A percentile compares a stretch with the other conserved stretches of the same genome.
Evolutionary conservation across 2,888 invertebrate species (phyloP).

Genomic region (Seira sanloemensis): DNA sequence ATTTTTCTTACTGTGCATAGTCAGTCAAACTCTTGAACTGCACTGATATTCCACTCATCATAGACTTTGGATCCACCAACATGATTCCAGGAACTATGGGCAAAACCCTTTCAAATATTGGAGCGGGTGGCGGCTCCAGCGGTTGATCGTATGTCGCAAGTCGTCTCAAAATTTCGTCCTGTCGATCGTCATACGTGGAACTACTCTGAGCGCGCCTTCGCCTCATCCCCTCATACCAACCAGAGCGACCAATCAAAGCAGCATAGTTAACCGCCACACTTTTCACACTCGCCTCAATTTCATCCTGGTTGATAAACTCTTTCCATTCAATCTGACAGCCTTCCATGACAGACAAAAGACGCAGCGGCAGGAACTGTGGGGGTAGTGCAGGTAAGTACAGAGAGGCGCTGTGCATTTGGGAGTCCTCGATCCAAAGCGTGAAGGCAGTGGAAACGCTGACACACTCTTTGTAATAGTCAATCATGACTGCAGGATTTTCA

Average conservation of each 20-base stretch:
- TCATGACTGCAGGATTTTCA: slow-evolving; percentile 63
- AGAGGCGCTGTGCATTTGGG: slow-evolving; percentile 82
- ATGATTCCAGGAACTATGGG: slow-evolving; percentile 76
- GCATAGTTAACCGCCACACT: slow-evolving; percentile 54
- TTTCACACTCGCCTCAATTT: slow-evolving; percentile 39
- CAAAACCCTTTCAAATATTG: slow-evolving; percentile 77
- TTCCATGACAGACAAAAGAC: slow-evolving; percentile 81
- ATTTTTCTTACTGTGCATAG: slow-evolving; percentile 76
- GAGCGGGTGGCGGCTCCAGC: slow-evolving; percentile 79
- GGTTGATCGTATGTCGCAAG: slow-evolving; percentile 82
- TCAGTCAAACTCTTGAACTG: slow-evolving; percentile 77
- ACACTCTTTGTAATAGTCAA: slow-evolving; percentile 74
- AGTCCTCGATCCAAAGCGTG: slow-evolving; percentile 87
- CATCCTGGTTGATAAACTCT: slow-evolving; percentile 67
- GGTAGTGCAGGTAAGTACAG: slow-evolving; percentile 83
- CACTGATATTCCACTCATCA: slow-evolving; percentile 77
- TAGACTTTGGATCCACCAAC: slow-evolving; percentile 76
- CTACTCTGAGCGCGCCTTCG: slow-evolving; percentile 45
- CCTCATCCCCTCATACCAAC: slow-evolving; percentile 65
- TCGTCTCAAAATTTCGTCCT: slow-evolving; percentile 75
- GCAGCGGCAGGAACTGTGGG: slow-evolving; percentile 83
- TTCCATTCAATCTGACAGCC: slow-evolving; percentile 75
- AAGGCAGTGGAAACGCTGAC: slow-evolving; percentile 81
- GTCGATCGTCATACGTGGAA: slow-evolving; percentile 50
- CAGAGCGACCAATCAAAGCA: slow-evolving; percentile 46